Evolutionary conservation across 2,888 invertebrate species (phyloP).

Genomic region (Drosophila borealis): DNA sequence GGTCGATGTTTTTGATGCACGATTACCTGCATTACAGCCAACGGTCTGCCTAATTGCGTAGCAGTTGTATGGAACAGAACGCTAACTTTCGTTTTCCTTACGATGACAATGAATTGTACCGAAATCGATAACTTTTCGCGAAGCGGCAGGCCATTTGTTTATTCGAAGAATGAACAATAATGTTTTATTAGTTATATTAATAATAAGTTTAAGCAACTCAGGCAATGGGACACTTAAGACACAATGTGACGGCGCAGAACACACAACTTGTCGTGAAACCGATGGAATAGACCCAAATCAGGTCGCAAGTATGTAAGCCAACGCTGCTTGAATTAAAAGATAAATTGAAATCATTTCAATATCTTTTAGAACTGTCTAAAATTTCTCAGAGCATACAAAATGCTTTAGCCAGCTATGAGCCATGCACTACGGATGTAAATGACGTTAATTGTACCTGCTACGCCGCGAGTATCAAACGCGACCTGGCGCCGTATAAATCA

Average conservation of each 20-base stretch:
- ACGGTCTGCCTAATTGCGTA: constrained; percentile 11
- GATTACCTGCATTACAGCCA: not conserved
- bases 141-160: constrained; percentile 36
- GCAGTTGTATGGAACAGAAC: constrained; percentile 10
- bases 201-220: constrained; percentile 21
- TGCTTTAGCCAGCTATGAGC: constrained; percentile 86
- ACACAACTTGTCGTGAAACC: not conserved
- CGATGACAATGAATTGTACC: not conserved
- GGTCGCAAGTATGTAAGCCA: constrained; percentile 38
- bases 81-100: not conserved
- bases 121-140: constrained; percentile 27
- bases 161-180: constrained; percentile 47
- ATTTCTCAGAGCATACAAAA: constrained; percentile 85
- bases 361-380: constrained; percentile 36
- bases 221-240: constrained; percentile 9
- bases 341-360: not conserved
- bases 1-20: not conserved
- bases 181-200: constrained; percentile 39
- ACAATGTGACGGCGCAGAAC: constrained; percentile 19
- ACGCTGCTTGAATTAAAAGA: not conserved
- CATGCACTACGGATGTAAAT: constrained; percentile 85
- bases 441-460: constrained; percentile 88
- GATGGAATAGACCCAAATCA: not conserved
- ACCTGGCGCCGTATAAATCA: constrained; percentile 89
- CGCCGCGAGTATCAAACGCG: constrained; percentile 87